phyloP scores from a whole-genome alignment of 2,888 invertebrate genomes.

The Leucophora obtusa region DNA sequence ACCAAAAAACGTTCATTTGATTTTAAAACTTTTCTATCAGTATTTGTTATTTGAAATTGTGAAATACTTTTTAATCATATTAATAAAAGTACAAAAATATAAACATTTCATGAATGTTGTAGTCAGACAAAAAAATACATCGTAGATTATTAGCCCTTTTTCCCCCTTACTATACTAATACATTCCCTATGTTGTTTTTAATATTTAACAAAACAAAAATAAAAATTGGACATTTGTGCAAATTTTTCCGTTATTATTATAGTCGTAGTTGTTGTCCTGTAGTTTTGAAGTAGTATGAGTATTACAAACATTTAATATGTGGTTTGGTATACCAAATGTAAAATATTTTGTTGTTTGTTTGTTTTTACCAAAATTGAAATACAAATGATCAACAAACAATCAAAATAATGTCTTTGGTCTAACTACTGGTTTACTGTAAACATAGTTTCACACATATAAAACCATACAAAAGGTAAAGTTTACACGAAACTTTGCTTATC shows the following conservation, averaged over 20 bases:
- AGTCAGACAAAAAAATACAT: neutral
- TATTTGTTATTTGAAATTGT: neutral
- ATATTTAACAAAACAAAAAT: slow-evolving; percentile 1
- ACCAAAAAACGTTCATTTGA: no score
- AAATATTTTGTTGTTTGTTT: slow-evolving; percentile 12
- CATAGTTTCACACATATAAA: neutral
- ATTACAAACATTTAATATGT: slow-evolving; percentile 39
- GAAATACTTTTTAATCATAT: neutral
- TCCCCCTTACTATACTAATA: neutral
- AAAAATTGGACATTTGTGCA: slow-evolving; percentile 1
- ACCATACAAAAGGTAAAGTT: neutral
- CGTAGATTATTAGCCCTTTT: slow-evolving; percentile 18
- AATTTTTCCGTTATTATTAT: neutral
- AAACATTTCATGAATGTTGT: slow-evolving; percentile 1
- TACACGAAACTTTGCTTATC: no score
- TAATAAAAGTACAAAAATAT: neutral
- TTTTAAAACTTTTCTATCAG: no score
- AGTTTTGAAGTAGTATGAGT: neutral
- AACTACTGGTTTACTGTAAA: neutral
- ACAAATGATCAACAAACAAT: slow-evolving; percentile 25
- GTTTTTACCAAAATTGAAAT: slow-evolving; percentile 4
- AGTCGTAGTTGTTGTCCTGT: neutral
- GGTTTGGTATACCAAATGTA: slow-evolving; percentile 9
- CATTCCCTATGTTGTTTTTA: neutral
- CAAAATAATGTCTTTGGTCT: slow-evolving; percentile 12